Evolutionary conservation across 2,888 invertebrate species (phyloP).

Genomic region (Calameuta filiformis): DNA sequence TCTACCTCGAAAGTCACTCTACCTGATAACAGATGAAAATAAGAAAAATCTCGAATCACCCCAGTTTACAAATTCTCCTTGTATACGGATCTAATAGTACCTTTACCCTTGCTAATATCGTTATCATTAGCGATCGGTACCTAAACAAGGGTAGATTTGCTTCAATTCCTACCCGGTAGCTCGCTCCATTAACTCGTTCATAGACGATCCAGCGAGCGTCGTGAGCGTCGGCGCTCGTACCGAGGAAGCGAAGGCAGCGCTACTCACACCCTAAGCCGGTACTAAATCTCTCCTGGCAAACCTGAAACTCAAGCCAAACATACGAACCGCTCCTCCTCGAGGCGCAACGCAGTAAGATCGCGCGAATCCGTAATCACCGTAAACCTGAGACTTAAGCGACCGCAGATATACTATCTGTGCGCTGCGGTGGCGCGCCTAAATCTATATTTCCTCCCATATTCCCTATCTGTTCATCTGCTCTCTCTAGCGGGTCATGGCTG

Average conservation of each 20-base stretch:
- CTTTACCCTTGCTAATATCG: slow-evolving; percentile 41
- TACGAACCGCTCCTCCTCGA: slow-evolving; percentile 38
- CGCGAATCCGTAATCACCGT: slow-evolving; percentile 56
- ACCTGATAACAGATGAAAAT: too few relatives aligned
- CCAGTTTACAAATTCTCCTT: too few relatives aligned
- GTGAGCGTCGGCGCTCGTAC: slow-evolving; percentile 27
- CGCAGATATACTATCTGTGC: slow-evolving; percentile 29
- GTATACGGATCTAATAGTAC: too few relatives aligned
- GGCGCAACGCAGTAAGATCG: slow-evolving; percentile 47
- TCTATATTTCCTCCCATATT: slow-evolving; percentile 60
- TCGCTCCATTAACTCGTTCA: slow-evolving; percentile 63
- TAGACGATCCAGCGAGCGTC: slow-evolving; percentile 53
- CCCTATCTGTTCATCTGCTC: slow-evolving; percentile 62
- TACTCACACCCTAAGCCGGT: slow-evolving; percentile 50
- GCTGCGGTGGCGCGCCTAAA: slow-evolving; percentile 46
- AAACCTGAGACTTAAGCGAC: slow-evolving; percentile 60
- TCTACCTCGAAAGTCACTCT: too few relatives aligned
- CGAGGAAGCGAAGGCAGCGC: slow-evolving; percentile 3
- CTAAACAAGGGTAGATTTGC: neutral
- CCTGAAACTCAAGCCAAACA: slow-evolving; percentile 61
- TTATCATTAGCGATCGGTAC: slow-evolving; percentile 53
- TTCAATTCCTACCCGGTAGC: slow-evolving; percentile 7
- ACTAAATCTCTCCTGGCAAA: slow-evolving; percentile 55
- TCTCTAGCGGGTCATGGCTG: slow-evolving; percentile 30
- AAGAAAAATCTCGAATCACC: too few relatives aligned